Base-by-base conservation (phyloP, 2,888 invertebrate species). In the Hydropsyche betteni region DNA sequence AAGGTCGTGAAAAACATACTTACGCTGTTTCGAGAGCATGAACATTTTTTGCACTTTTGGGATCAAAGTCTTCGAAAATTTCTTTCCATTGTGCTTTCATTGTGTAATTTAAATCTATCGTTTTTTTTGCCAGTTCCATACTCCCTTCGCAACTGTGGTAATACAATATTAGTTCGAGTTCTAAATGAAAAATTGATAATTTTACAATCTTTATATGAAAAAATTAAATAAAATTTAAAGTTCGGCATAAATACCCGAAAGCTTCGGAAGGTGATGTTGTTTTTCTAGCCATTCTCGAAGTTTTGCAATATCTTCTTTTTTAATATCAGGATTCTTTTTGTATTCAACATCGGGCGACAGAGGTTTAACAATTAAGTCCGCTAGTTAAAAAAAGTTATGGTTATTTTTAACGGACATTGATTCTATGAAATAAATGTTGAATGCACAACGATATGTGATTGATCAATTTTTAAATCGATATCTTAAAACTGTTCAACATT, bases 91-190 rank as follows among this genome's bases (percentile, higher is more conserved):
- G 89, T 0, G 91, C 90, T 80, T 90, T 88, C 5, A 91, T 85
- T 0, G 93, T 93, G 80, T 89, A 90, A 83, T 90, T 90, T 0
- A 89, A 88, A 80, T 94, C 93, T 52, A 94, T 86, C 7, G 92
- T 91, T 68, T 86, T 86, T 82, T 94, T 94, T 0, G 94, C 87
- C 16, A 89, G 86, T 80, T 92, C 93, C 72, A 91, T 85, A 79
- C 91, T 91, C 80, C 89, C 89, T 75, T 89, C 86, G 83, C 93
- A 92, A 81, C 92, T 91, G 82, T 93, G 91, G 80, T 90, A 89
- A 76, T 91, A 91, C 51, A 92, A 83, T 69, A 91, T 88, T 7
- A 91, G 85, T 78, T 91, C 91, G 72, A 87, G 81, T 76, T 91
- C 91, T 82, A 86, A 73, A 44, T 44, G 7, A 44, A 10, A 44